Evolutionary conservation across 1,140 invertebrate genomes (phyloP).

Genomic region (Halotydeus destructor): DNA sequence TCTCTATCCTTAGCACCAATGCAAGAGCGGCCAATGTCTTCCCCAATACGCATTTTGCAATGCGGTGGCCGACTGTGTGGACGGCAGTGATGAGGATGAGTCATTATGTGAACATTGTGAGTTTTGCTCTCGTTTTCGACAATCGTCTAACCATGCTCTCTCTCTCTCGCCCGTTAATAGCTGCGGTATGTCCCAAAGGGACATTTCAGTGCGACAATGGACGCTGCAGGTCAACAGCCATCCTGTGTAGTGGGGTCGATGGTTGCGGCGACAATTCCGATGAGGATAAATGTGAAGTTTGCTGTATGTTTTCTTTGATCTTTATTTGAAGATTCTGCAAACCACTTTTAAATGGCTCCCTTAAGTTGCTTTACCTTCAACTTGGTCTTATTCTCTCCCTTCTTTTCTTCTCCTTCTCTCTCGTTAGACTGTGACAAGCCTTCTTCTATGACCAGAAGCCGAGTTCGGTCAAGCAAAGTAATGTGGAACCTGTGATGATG

Average conservation of each 20-base stretch:
- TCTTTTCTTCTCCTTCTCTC: too few relatives aligned
- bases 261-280: conserved; percentile 74
- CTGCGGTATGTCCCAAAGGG: conserved; percentile 9
- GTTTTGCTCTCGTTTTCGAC: conserved; percentile 2
- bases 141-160: not conserved
- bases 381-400: too few relatives aligned
- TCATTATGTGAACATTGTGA: conserved; percentile 35
- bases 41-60: conserved; percentile 78
- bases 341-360: too few relatives aligned
- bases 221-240: conserved; percentile 58
- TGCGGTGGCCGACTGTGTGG: conserved; percentile 56
- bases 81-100: conserved; percentile 59
- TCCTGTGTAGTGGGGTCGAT: conserved; percentile 62
- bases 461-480: too few relatives aligned
- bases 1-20: conserved; percentile 26
- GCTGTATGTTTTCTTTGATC: conserved; percentile 52
- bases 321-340: too few relatives aligned
- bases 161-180: not conserved
- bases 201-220: conserved; percentile 47
- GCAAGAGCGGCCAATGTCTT: conserved; percentile 56
- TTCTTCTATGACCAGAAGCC: too few relatives aligned
- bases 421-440: too few relatives aligned
- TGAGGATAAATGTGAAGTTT: conserved; percentile 56
- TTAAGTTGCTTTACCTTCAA: too few relatives aligned
- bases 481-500: too few relatives aligned